A percentile compares a stretch with the other conserved stretches of the same genome.
These are phyloP conservation scores for Brachionus angularis DNA, from an alignment of 1,140 invertebrate species.

Conservation along the genomic window DNA sequence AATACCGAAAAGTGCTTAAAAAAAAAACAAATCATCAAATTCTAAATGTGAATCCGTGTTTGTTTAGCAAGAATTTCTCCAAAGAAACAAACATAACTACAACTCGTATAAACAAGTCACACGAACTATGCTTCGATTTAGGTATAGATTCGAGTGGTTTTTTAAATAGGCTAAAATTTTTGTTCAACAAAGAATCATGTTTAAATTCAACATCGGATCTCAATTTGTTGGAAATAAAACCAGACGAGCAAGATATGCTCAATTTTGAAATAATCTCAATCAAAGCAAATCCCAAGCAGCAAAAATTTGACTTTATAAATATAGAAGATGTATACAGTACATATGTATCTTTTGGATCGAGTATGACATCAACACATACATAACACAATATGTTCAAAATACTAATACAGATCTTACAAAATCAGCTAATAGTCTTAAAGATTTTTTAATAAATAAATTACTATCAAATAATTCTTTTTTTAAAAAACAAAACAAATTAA, in stretches of 20 bases:
- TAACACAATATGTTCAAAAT: slow-evolving; percentile 9
- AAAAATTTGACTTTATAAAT: slow-evolving; percentile 4
- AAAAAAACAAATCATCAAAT: background rate
- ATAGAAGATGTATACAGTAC: slow-evolving; percentile 5
- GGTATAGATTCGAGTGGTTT: background rate
- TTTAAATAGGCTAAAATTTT: background rate
- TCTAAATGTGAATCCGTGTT: slow-evolving; percentile 14
- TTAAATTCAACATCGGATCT: background rate
- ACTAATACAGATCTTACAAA: background rate
- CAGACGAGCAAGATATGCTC: background rate
- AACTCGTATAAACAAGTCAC: background rate
- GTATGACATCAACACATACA: slow-evolving; percentile 19
- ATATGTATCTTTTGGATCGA: slow-evolving; percentile 22
- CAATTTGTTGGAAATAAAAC: slow-evolving; percentile 20
- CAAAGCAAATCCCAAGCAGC: too few relatives aligned
- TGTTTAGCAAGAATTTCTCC: background rate
- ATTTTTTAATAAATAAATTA: background rate
- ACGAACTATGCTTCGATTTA: background rate
- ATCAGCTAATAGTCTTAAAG: background rate
- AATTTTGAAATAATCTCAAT: slow-evolving; percentile 12
- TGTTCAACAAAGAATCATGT: slow-evolving; percentile 1
- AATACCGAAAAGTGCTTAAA: background rate
- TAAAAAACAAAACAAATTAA: background rate
- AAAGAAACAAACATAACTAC: background rate
- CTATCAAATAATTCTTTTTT: slow-evolving; percentile 11